Percentiles rank a stretch among this genome's conserved stretches.
phyloP scores from a whole-genome alignment of 37 sponge, comb jelly and placozoan species.

The Spongia lamella region DNA sequence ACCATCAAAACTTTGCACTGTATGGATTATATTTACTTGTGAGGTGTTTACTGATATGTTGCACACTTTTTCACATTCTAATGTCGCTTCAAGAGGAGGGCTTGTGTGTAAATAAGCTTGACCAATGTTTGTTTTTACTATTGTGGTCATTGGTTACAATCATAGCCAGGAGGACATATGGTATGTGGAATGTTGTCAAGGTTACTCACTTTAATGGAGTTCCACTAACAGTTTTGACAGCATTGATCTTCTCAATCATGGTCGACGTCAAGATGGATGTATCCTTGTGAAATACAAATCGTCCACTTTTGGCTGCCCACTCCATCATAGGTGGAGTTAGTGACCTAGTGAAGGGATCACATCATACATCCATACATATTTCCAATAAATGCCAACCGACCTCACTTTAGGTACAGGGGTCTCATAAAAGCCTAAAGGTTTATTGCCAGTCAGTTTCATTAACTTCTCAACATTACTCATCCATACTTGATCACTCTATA shows the following conservation, averaged over 20 bases:
- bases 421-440: conserved; percentile 86
- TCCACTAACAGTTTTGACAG: conserved; percentile 48
- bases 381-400: conserved; percentile 18
- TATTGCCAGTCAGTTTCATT: conserved; percentile 77
- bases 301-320: conserved; percentile 71
- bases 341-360: conserved; percentile 27
- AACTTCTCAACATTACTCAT: conserved; percentile 69
- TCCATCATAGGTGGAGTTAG: conserved; percentile 78
- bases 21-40: no score
- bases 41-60: no score
- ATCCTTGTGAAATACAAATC: conserved; percentile 88
- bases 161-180: no score
- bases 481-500: conserved; percentile 84
- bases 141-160: no score
- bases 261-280: conserved; percentile 35
- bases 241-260: conserved; percentile 61
- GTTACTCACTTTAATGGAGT: conserved; percentile 67
- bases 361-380: background rate
- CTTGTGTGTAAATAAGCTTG: no score
- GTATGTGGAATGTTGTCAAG: background rate
- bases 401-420: conserved; percentile 80
- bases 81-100: no score
- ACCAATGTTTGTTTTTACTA: no score
- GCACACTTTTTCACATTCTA: no score
- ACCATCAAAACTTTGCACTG: no score